Conservation (phyloP, 2,113 vertebrate species). For the Emydura subglobosa region DNA sequence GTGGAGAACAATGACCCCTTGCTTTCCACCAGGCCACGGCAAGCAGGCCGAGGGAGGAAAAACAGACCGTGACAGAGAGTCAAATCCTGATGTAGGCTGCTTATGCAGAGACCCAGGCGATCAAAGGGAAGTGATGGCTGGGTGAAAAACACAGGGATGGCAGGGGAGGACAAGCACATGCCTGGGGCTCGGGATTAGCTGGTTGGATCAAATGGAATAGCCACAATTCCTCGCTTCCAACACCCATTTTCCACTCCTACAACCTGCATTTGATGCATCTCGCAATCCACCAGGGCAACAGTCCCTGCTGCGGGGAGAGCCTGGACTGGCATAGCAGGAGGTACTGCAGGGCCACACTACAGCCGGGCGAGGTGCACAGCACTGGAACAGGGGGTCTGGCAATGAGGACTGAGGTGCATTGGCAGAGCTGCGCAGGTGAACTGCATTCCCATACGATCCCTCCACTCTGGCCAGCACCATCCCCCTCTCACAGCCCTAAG, state of each 20-base stretch:
- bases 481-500: background rate
- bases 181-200: background rate
- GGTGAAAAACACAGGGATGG: background rate
- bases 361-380: background rate
- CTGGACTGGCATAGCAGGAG: fast-evolving
- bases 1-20: background rate
- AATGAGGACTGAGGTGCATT: background rate
- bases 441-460: background rate
- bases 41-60: background rate
- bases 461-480: background rate
- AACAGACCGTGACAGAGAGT: background rate
- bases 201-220: background rate
- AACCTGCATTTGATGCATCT: background rate
- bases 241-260: background rate
- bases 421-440: background rate
- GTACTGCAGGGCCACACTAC: background rate
- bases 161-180: background rate
- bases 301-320: background rate
- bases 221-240: background rate
- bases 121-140: background rate
- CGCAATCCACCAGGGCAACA: background rate
- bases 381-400: background rate
- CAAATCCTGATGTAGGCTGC: background rate
- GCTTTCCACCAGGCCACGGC: background rate
- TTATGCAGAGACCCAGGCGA: background rate